Evolutionary conservation across 1,140 invertebrate genomes (phyloP), one percentile per base, ranked within the genome.

Genomic region (Drosophila prosaltans): DNA sequence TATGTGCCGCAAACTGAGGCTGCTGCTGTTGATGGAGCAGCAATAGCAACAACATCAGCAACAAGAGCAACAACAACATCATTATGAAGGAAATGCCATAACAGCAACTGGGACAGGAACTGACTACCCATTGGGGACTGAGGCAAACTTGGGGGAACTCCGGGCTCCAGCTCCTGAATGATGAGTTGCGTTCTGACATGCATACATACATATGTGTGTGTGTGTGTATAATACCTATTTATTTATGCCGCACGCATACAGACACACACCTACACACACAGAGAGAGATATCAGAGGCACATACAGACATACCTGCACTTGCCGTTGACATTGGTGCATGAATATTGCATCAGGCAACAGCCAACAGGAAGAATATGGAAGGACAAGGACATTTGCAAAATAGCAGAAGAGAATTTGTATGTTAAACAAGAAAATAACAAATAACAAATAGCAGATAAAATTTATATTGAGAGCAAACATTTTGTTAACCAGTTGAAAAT

Each of bases 341-440:
- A 67, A 85, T 85, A 65, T 85, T 85, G 71, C 81, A 85, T 61
- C 69, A 80, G 77, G 70, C 74, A 67, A 45, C 26, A 26, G 30
- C 21, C 71, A 68, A 39, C 26, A 32, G 45, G 65, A 54, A 43
- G 10, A 58, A 58, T 48, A 39, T 32, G 72, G 32, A 43, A 66
- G 71, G 32, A 51, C 1, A 1, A 64, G 26, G n/a, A 51, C 24
- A 73, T 65, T 57, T 63, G 21, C 16, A 8, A 48, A 48, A 9
- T 7, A 21, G 21, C 45, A 51, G 21, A 21, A 24, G 45, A 51
- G 6, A 6, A 36, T 36, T 4, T 7, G 6, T 36, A 36, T 36
- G 6, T 36, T 3, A 4, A 72, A 67, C 36, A 45, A 72, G 54
- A 60, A 65, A 54, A 41, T 57, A 61, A 55, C 7, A 9, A 21